Evolutionary conservation across 2,113 vertebrate species (phyloP).

Genomic region (Charadrius vociferus): DNA sequence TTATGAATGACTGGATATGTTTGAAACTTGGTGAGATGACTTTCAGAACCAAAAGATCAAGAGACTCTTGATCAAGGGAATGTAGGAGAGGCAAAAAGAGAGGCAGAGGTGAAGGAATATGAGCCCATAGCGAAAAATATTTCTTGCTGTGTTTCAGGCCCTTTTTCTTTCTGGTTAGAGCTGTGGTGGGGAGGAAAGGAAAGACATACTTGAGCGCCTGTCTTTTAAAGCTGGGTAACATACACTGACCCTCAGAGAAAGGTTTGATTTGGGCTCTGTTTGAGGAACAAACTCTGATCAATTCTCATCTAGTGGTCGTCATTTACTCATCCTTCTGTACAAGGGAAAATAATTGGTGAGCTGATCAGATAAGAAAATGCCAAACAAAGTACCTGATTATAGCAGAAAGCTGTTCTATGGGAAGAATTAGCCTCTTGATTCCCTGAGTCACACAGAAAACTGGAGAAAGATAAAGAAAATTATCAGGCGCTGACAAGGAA

Average conservation of each 20-base stretch:
- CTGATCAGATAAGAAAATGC: background rate
- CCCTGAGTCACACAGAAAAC: background rate
- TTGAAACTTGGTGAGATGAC: slow-evolving; percentile 1
- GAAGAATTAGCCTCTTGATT: background rate
- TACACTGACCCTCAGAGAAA: background rate
- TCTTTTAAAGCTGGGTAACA: background rate
- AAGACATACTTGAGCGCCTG: background rate
- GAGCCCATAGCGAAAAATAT: background rate
- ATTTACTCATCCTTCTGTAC: background rate
- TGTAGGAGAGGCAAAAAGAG: background rate
- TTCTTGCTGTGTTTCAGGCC: background rate
- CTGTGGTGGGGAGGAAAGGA: background rate
- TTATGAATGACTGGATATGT: background rate
- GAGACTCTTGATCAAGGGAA: slow-evolving; percentile 34
- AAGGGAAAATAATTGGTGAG: background rate
- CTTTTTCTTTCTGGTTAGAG: background rate
- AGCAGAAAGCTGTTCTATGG: background rate
- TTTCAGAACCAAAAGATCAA: slow-evolving; percentile 31
- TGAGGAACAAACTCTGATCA: background rate
- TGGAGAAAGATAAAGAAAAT: background rate
- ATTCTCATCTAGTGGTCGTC: background rate
- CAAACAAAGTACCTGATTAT: background rate
- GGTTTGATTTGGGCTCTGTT: background rate
- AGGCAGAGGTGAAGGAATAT: background rate
- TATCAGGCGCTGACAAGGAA: background rate